These are phyloP conservation scores for Drosophila histrio DNA, from an alignment of 2,888 invertebrate species.

Conservation along the genomic window DNA sequence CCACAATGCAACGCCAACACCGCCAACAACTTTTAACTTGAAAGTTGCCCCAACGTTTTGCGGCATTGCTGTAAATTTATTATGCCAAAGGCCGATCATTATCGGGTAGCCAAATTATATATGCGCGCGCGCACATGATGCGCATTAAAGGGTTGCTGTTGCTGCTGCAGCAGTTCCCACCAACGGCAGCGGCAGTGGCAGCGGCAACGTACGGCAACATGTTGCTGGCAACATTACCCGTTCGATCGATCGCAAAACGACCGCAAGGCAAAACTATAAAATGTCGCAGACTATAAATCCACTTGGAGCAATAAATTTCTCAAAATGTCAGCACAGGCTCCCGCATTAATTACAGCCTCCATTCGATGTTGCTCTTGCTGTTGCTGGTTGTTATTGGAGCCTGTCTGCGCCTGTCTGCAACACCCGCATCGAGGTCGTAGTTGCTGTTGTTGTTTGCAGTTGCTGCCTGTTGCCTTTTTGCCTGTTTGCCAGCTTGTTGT, in stretches of 20 bases:
- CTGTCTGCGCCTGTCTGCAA: conserved; percentile 73
- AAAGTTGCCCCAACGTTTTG: conserved; percentile 65
- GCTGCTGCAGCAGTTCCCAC: conserved; percentile 31
- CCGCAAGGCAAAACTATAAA: conserved; percentile 78
- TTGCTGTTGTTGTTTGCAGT: conserved; percentile 19
- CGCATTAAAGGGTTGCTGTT: conserved; percentile 75
- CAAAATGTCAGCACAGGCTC: conserved; percentile 81
- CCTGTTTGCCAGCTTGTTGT: conserved; percentile 37
- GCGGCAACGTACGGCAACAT: conserved; percentile 49
- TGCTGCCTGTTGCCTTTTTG: conserved; percentile 22
- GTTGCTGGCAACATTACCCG: conserved; percentile 62
- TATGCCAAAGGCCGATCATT: conserved; percentile 82
- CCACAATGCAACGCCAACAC: conserved; percentile 32
- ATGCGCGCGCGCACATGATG: conserved; percentile 81
- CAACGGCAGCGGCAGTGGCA: conserved; percentile 21
- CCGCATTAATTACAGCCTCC: conserved; percentile 80
- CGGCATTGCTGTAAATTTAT: conserved; percentile 76
- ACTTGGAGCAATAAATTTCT: conserved; percentile 80
- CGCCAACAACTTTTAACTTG: conserved; percentile 50
- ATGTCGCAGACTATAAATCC: conserved; percentile 80
- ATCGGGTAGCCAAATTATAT: conserved; percentile 82
- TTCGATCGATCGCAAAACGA: conserved; percentile 63
- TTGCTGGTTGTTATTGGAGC: conserved; percentile 57
- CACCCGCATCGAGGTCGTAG: conserved; percentile 69
- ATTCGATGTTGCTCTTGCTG: conserved; percentile 46